Percentiles rank a stretch among this genome's conserved stretches.
Evolutionary conservation across 2,888 invertebrate species (phyloP).

Genomic region (Diabrotica balteata): DNA sequence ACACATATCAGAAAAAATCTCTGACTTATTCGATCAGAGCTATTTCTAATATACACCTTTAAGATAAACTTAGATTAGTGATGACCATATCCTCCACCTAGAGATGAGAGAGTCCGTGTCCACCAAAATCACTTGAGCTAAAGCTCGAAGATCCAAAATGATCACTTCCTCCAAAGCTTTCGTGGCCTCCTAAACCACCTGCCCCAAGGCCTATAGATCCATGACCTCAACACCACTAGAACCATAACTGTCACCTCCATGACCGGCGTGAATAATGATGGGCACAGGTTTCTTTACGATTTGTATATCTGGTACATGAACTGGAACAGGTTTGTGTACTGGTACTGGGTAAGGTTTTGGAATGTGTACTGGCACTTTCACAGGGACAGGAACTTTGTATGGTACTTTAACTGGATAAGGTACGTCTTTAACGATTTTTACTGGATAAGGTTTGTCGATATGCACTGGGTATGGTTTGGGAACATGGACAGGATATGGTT

Average conservation of each 20-base stretch:
- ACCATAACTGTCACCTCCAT: conserved; percentile 36
- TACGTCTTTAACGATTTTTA: conserved; percentile 60
- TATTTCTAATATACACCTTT: too few relatives aligned
- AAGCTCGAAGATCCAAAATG: conserved; percentile 33
- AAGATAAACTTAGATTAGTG: conserved; percentile 4
- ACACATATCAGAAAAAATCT: too few relatives aligned
- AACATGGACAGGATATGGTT: conserved; percentile 70
- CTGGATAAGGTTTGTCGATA: conserved; percentile 62
- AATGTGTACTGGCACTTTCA: conserved; percentile 51
- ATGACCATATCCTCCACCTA: conserved; percentile 26
- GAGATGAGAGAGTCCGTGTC: conserved; percentile 23
- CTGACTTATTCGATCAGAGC: too few relatives aligned
- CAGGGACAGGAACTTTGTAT: conserved; percentile 54
- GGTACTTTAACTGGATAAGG: conserved; percentile 58
- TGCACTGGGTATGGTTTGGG: conserved; percentile 70
- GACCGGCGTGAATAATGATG: conserved; percentile 53
- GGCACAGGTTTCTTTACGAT: conserved; percentile 64
- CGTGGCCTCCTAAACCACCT: conserved; percentile 33
- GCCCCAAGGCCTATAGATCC: conserved; percentile 30
- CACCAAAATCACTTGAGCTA: conserved; percentile 34
- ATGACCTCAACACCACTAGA: conserved; percentile 36
- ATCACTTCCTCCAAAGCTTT: conserved; percentile 35
- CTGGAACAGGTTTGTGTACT: conserved; percentile 59
- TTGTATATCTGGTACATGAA: conserved; percentile 62
- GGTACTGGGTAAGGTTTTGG: conserved; percentile 55